phyloP scores from a whole-genome alignment of 2,888 invertebrate genomes.

The Mimachlamys varia region DNA sequence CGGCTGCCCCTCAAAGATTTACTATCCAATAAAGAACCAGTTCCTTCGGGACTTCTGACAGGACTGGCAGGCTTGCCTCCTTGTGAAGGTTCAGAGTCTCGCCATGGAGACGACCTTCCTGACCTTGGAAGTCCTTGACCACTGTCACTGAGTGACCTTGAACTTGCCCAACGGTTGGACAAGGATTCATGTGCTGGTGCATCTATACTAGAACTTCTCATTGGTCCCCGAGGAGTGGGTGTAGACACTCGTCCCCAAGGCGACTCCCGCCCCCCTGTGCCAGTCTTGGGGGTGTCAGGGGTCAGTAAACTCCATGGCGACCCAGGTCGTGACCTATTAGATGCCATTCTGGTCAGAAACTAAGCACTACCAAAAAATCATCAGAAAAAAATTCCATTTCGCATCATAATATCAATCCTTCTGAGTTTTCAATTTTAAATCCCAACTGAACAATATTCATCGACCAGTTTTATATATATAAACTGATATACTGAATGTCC shows the following conservation, averaged over 20 bases:
- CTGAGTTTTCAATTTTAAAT: no score
- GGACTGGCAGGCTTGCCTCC: background rate
- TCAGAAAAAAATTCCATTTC: background rate
- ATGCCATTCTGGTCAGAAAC: background rate
- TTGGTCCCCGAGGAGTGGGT: background rate
- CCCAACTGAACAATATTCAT: background rate
- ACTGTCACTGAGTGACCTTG: conserved; percentile 25
- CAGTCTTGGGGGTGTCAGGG: background rate
- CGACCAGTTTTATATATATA: background rate
- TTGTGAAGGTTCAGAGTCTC: background rate
- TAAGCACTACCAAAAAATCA: background rate
- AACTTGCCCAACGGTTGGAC: conserved; percentile 2
- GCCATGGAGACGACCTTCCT: conserved; percentile 24
- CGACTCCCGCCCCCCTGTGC: background rate
- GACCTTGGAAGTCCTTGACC: conserved; percentile 21
- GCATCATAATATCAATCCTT: background rate
- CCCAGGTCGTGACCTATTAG: background rate
- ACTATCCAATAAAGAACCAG: background rate
- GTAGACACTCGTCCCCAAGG: background rate
- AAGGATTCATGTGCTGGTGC: background rate
- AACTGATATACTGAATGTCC: background rate
- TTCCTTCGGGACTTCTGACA: background rate
- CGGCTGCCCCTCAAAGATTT: background rate
- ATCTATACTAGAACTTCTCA: background rate
- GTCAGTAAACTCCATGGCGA: background rate